A percentile compares a stretch with the other conserved stretches of the same genome.
These are phyloP conservation scores for Delphinus delphis DNA, from an alignment of 2,113 vertebrate species.

Conservation along the genomic window DNA sequence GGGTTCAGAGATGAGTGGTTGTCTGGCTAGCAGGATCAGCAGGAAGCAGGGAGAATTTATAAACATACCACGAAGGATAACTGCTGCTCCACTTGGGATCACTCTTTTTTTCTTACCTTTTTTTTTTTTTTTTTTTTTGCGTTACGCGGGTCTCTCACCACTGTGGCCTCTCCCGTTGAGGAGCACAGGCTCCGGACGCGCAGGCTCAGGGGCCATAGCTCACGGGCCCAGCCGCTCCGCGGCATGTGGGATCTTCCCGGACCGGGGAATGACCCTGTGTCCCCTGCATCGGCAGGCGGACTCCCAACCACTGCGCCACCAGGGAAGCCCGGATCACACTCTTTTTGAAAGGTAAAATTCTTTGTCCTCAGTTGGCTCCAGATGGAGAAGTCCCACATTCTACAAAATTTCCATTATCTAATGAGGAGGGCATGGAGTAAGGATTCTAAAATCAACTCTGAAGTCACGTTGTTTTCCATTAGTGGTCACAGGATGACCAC, in stretches of 20 bases:
- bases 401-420: neutral
- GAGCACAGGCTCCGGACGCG: no score
- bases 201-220: no score
- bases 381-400: neutral
- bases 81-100: accelerated
- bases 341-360: accelerated
- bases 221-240: no score
- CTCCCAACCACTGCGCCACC: no score
- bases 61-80: accelerated
- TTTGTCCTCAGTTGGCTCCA: neutral
- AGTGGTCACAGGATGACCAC: neutral
- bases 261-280: no score
- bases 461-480: accelerated
- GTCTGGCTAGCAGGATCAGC: accelerated
- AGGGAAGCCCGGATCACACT: accelerated
- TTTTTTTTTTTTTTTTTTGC: no score
- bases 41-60: neutral
- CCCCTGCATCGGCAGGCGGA: no score
- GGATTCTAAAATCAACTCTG: accelerated
- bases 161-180: no score
- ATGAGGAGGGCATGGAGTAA: accelerated
- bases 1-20: accelerated
- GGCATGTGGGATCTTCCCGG: no score
- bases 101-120: accelerated
- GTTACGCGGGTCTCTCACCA: no score